phyloP scores from a whole-genome alignment of 2,797 vertebrate genomes.

The Anniella stebbinsi region DNA sequence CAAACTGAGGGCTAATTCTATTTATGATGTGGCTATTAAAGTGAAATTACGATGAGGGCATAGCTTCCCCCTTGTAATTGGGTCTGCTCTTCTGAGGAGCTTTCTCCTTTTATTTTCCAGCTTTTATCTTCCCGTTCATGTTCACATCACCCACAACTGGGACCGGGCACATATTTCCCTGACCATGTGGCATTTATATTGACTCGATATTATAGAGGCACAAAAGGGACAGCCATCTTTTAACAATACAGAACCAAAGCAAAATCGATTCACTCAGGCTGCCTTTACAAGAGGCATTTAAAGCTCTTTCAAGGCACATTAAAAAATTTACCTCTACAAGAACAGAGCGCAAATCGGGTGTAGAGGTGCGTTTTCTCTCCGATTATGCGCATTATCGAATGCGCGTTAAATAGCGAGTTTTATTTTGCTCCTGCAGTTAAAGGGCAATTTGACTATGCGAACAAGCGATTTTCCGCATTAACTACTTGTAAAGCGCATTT shows the following conservation, averaged over 20 bases:
- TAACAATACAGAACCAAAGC: conserved; percentile 3
- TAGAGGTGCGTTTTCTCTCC: no score
- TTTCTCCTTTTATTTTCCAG: conserved; percentile 13
- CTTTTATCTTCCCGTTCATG: conserved; percentile 63
- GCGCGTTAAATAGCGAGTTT: no score
- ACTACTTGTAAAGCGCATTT: no score
- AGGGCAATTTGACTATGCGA: no score
- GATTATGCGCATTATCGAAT: no score
- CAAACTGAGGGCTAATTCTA: conserved; percentile 8
- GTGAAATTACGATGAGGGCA: conserved; percentile 36
- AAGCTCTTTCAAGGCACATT: no score
- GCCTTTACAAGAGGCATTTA: no score
- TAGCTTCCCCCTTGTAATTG: not conserved
- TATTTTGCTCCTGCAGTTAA: no score
- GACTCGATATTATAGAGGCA: not conserved
- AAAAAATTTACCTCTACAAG: no score
- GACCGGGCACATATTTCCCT: not conserved
- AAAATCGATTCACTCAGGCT: not conserved
- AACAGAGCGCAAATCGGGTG: no score
- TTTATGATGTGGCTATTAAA: conserved; percentile 50
- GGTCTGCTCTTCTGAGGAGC: conserved; percentile 18
- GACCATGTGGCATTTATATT: conserved; percentile 34
- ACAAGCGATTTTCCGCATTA: no score
- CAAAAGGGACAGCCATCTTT: conserved; percentile 51
- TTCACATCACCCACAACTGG: conserved; percentile 30